Conservation (phyloP, 2,797 vertebrate species). For the Heterohyrax brucei region DNA sequence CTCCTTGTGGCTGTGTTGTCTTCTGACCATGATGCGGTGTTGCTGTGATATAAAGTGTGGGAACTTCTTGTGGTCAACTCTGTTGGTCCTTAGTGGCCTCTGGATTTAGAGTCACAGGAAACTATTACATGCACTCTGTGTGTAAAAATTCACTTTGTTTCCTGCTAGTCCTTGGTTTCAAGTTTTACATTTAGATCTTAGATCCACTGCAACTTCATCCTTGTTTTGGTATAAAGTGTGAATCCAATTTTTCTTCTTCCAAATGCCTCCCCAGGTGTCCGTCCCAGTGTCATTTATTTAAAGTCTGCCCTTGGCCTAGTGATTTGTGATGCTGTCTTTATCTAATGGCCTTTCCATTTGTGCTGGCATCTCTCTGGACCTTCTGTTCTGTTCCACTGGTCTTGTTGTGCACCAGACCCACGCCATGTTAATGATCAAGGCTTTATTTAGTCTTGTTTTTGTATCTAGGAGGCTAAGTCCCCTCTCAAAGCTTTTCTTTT, state of each 20-base stretch:
- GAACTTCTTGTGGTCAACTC: background rate
- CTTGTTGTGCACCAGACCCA: background rate
- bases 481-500: background rate
- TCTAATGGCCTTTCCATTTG: background rate
- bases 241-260: background rate
- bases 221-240: background rate
- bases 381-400: background rate
- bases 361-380: background rate
- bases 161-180: background rate
- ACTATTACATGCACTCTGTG: background rate
- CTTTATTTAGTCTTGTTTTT: background rate
- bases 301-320: background rate
- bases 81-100: background rate
- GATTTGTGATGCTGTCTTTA: background rate
- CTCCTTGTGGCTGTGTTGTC: background rate
- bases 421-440: background rate
- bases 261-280: background rate
- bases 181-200: constrained; percentile 8
- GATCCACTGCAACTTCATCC: background rate
- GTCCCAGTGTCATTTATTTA: background rate
- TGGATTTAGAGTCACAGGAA: constrained; percentile 35
- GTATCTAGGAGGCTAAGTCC: too few relatives aligned
- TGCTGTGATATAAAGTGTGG: background rate
- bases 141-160: background rate
- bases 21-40: background rate